Evolutionary conservation across 2,888 invertebrate species (phyloP), one percentile per base, ranked within the genome.

Genomic region (Platycnemis pennipes): DNA sequence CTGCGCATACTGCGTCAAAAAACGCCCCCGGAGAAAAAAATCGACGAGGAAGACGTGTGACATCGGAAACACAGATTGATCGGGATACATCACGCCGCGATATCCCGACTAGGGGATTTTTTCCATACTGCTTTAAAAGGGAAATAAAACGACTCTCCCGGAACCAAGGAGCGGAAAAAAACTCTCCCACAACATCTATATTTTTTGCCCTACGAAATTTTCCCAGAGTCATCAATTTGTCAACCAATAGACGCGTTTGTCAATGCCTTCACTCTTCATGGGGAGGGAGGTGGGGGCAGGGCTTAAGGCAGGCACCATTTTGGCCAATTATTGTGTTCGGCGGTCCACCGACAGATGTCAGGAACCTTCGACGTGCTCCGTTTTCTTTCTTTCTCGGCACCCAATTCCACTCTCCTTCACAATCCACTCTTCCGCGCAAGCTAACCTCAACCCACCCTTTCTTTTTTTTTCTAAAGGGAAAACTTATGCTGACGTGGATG

Each of bases 311-410:
- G 77, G 37, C 77, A 37, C 77, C 91, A 56, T 63, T 69, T 44
- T 91, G 91, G 91, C 63, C 63, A 91, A 63, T 91, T 91, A 91
- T 91, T 91, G 91, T 69, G 91, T 44, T 91, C 91, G 44, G 26
- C 42, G 44, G 91, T 91, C 63, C 53, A 69, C 63, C 91, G 91
- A 44, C 91, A 91, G 91, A 91, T 91, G 91, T 91, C 91, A 91
- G 91, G 26, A 44, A 63, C 44, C 44, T 26, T 56, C 69, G 63
- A 91, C 63, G 77, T 77, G 77, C 31, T 13, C 37, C 11, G 31
- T 16, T 77, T 37, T 77, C 77, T 77, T 77, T 77, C 77, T 37
- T 77, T 13, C 77, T 26, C 1, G 22, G 1, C 3, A 1, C 49
- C 49, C 11, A 37, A 31, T 16, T 13, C 77, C 7, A 13, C 77